These are phyloP conservation scores for Engraulis encrasicolus DNA, from an alignment of 2,113 vertebrate species.

Conservation along the genomic window DNA sequence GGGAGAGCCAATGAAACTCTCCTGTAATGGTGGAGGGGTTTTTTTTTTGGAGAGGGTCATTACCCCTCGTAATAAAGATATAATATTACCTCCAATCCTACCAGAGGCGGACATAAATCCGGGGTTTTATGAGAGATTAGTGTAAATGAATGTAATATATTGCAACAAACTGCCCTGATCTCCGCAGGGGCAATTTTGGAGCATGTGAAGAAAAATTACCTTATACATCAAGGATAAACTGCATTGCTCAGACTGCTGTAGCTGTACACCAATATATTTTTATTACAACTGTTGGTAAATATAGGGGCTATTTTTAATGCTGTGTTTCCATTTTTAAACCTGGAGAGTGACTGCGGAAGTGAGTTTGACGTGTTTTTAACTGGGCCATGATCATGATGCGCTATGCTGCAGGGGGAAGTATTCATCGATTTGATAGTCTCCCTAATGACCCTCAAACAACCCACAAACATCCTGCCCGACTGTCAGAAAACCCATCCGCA, in stretches of 20 bases:
- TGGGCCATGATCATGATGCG: background rate
- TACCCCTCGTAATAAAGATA: background rate
- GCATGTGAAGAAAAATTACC: background rate
- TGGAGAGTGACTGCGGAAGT: background rate
- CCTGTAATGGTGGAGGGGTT: background rate
- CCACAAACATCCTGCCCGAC: background rate
- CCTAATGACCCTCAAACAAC: background rate
- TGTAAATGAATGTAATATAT: background rate
- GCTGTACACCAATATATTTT: no score
- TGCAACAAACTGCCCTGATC: background rate
- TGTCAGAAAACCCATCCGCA: background rate
- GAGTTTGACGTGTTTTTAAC: background rate
- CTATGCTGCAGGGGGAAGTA: background rate
- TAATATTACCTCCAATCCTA: constrained; percentile 15
- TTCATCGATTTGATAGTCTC: background rate
- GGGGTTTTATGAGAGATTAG: constrained; percentile 4
- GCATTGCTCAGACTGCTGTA: no score
- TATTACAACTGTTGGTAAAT: background rate
- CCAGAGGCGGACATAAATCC: constrained; percentile 10
- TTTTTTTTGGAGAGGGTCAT: background rate
- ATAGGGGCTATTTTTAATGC: background rate
- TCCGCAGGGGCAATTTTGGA: background rate
- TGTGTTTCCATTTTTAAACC: background rate
- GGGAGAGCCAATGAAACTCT: background rate
- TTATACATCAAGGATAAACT: background rate